Base-by-base conservation (phyloP, 2,888 invertebrate species). In the Sarcophaga subvicina region DNA sequence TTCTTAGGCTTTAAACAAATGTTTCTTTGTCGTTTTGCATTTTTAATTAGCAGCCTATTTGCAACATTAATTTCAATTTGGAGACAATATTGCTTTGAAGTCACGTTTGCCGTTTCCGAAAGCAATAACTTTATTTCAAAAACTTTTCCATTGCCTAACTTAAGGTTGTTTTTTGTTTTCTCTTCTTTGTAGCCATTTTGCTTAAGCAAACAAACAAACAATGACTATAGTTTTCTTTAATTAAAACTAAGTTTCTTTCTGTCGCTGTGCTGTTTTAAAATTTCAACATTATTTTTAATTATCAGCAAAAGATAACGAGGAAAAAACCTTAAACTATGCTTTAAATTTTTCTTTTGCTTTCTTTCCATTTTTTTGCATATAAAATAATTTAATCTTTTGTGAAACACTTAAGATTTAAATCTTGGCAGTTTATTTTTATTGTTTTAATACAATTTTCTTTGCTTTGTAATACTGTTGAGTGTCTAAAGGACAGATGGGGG, bases 361-460 rank as follows among this genome's bases (percentile, higher is more conserved):
- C 20, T 37, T 37, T 37, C 2, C 37, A 2, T 37, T 37, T 37
- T 62, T 62, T 70, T 62, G 25, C 25, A 2, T 11, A 37, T 5
- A 45, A 54, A 73, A 66, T 76, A 47, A 59, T 47, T 69, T 79
- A 79, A 83, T 78, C 54, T 63, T 75, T 22, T 63, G 60, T 63
- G 54, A 47, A 62, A 67, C 47, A 78, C 67, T 77, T 69, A 17
- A 79, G 69, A 79, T 79, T 73, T 63, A 79, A 83, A 79, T 73
- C 69, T 83, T 63, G 59, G 2, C 59, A 79, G 22, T 69, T 81
- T 75, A 62, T 75, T 75, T 75, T 62, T 75, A 20, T 80, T 62
- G 22, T 76, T 54, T 45, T 49, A 77, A 77, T 25, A 49, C 8
- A 2, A 37, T 37, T 37, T 37, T 37, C 37, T 37, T 37, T 37